Base-by-base conservation (phyloP, 2,888 invertebrate genomes). In the Diarsia mendica region DNA sequence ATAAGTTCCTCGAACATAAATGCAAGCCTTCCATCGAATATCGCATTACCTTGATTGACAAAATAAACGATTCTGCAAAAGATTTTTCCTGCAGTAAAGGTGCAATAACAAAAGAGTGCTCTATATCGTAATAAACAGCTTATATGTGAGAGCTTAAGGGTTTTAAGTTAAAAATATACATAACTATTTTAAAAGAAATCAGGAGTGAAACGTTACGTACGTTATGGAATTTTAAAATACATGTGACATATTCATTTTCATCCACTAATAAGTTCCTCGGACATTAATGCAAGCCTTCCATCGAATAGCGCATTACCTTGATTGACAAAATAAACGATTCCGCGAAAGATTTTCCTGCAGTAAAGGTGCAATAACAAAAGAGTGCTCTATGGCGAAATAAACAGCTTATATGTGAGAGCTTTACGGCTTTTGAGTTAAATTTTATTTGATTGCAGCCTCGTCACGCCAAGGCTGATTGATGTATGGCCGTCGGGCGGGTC, bases 391-490 rank as follows among this genome's bases (percentile, higher is more conserved):
- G 70, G 68, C 61, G 68, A 75, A 87, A 89, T 90, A 87, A 89
- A 89, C 87, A 89, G 85, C 80, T 85, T 84, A 87, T 87, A 88
- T 85, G 86, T 72, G 84, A 88, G 83, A 85, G 89, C 88, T 87
- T 87, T 87, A 87, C 84, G 71, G 93, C 90, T 93, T 93, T 93
- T 91, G 92, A 94, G 95, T 95, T 95, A 95, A 96, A 95, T 96
- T 96, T 96, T 95, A 96, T 96, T 96, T 96, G 95, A 95, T 96
- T 95, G 95, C 95, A 88, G 90, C 89, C 87, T 88, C 92, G 94
- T 93, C 93, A 90, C 89, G 90, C 88, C 90, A 91, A 88, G 81
- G 90, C 93, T 95, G 95, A 96, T 95, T 96, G 96, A 96, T 95
- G 94, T 93, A 95, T 95, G 88, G 93, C 91, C 91, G 90, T 89